Evolutionary conservation across 2,888 invertebrate genomes (phyloP).

Genomic region (Psylliodes chrysocephalus): DNA sequence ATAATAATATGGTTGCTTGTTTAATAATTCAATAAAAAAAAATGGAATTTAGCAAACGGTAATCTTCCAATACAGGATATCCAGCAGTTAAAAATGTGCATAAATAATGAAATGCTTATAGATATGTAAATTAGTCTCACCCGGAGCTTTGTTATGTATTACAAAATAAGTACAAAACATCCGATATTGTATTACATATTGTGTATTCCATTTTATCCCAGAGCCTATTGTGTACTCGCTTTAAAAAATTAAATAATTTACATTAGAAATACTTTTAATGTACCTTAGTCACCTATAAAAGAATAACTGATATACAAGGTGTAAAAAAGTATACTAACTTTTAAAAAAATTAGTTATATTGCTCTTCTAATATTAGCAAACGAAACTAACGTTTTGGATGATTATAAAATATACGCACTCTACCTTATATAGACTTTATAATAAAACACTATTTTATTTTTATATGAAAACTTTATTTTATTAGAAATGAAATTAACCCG

Average conservation of each 20-base stretch:
- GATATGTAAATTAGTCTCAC: conserved; percentile 5
- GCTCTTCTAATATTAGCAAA: no score
- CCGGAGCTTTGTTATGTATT: conserved; percentile 7
- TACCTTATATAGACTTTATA: no score
- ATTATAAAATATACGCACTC: no score
- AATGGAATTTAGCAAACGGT: background rate
- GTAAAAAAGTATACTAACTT: no score
- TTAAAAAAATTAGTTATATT: no score
- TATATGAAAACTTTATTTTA: no score
- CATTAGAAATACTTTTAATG: no score
- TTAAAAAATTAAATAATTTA: background rate
- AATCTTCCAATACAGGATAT: conserved; percentile 1
- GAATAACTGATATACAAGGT: no score
- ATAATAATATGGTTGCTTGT: background rate
- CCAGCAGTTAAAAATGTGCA: conserved; percentile 2
- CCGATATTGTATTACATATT: background rate
- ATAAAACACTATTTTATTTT: no score
- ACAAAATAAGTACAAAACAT: background rate
- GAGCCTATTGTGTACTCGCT: background rate
- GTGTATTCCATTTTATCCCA: background rate
- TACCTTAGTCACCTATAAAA: no score
- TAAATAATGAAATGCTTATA: conserved; percentile 13
- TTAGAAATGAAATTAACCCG: no score
- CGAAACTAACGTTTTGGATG: no score
- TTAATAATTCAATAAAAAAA: background rate